Evolutionary conservation across 1,140 invertebrate genomes (phyloP).

Genomic region (Aleiodes sp.): DNA sequence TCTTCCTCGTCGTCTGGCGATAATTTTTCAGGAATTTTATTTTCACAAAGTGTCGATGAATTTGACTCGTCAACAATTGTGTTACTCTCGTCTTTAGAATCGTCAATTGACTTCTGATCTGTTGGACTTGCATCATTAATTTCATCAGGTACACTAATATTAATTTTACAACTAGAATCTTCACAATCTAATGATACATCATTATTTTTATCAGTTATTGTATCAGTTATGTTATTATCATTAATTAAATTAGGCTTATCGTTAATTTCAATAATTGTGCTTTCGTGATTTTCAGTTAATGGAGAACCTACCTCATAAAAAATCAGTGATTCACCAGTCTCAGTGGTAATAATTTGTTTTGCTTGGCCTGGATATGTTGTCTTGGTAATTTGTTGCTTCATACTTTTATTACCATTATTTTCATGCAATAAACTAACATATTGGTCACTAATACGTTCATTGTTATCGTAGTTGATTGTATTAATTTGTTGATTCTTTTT

Average conservation of each 20-base stretch:
- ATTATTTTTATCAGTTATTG: background rate
- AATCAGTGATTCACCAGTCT: slow-evolving; percentile 60
- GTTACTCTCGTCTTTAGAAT: background rate
- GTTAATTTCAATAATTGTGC: slow-evolving; percentile 18
- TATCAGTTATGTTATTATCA: background rate
- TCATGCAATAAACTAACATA: slow-evolving; percentile 50
- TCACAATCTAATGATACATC: background rate
- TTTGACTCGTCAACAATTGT: background rate
- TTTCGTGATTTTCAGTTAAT: slow-evolving; percentile 23
- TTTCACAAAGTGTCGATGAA: background rate
- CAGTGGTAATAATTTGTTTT: slow-evolving; percentile 67
- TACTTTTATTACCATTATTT: slow-evolving; percentile 55
- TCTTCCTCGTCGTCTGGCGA: background rate
- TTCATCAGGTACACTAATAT: background rate
- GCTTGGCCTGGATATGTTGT: slow-evolving; percentile 65
- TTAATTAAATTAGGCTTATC: slow-evolving; percentile 13
- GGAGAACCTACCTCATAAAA: slow-evolving; percentile 67
- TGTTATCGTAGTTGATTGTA: slow-evolving; percentile 39
- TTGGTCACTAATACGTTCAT: slow-evolving; percentile 52
- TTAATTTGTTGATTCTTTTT: slow-evolving; percentile 57
- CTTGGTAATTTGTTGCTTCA: slow-evolving; percentile 40
- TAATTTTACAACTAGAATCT: no score
- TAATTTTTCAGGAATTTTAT: background rate
- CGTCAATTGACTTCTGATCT: background rate
- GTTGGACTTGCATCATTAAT: background rate